A percentile compares a stretch with the other conserved stretches of the same genome.
Evolutionary conservation across 92 coral and sea anemone genomes (phyloP).

Genomic region (Nematostella vectensis): DNA sequence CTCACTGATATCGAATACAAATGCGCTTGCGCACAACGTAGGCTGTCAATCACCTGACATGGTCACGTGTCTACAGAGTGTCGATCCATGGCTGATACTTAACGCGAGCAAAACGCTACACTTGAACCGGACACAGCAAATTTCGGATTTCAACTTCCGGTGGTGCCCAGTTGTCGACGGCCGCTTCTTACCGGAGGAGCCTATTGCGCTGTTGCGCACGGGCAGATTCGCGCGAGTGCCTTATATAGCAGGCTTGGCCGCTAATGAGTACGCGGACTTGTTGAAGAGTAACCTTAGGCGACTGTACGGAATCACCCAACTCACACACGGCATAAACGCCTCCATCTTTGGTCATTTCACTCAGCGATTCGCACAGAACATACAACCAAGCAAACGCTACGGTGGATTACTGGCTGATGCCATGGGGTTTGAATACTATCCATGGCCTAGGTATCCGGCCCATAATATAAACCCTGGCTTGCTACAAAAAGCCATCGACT

Average conservation of each 20-base stretch:
- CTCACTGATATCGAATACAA: constrained; percentile 3
- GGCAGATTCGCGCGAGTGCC: constrained; percentile 16
- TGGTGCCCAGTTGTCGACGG: constrained; percentile 38
- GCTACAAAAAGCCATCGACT: constrained; percentile 8
- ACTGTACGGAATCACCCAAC: constrained; percentile 4
- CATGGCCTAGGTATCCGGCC: constrained; percentile 14
- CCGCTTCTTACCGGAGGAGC: constrained; percentile 24
- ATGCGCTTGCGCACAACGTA: constrained; percentile 16
- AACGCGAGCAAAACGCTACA: constrained; percentile 11
- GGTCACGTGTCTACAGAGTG: constrained; percentile 13
- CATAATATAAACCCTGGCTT: neutral
- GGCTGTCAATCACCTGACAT: constrained; percentile 16
- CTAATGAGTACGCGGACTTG: constrained; percentile 17
- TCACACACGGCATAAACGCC: constrained; percentile 12
- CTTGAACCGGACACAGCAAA: neutral
- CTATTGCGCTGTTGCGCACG: constrained; percentile 4
- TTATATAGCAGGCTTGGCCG: constrained; percentile 13
- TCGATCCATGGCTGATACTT: constrained; percentile 13
- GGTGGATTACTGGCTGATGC: constrained; percentile 14
- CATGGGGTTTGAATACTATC: constrained; percentile 17
- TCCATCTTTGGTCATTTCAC: constrained; percentile 11
- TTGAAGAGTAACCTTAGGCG: constrained; percentile 2
- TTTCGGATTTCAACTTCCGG: constrained; percentile 3
- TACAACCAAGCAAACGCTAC: constrained; percentile 10
- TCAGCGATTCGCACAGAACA: constrained; percentile 1